These are phyloP conservation scores for Phocides pigmalion DNA, from an alignment of 1,140 invertebrate species.

Conservation along the genomic window DNA sequence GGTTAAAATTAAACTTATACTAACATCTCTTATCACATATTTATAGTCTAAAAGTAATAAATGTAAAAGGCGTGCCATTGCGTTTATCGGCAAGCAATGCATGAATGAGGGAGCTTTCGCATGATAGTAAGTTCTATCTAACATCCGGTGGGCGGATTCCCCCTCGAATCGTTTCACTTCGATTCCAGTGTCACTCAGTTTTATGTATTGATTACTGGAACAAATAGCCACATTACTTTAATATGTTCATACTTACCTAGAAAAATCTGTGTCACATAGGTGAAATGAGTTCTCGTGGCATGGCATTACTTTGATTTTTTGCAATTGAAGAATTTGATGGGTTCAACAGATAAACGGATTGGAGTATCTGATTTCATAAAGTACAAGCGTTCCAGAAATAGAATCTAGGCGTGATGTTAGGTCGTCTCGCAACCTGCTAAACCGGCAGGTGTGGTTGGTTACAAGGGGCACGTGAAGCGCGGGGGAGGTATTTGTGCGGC, in stretches of 20 bases:
- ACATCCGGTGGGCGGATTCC: slow-evolving; percentile 60
- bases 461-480: slow-evolving; percentile 56
- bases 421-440: slow-evolving; percentile 67
- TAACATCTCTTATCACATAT: neutral
- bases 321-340: neutral
- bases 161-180: slow-evolving; percentile 52
- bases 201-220: slow-evolving; percentile 41
- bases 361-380: slow-evolving; percentile 31
- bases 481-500: slow-evolving; percentile 51
- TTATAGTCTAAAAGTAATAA: neutral
- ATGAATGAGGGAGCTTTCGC: slow-evolving; percentile 55
- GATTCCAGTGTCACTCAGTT: slow-evolving; percentile 43
- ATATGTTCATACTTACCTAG: too few relatives aligned
- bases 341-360: slow-evolving; percentile 17
- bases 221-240: slow-evolving; percentile 17
- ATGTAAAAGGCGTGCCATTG: neutral
- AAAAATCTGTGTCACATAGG: neutral
- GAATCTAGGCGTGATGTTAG: slow-evolving; percentile 69
- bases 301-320: too few relatives aligned
- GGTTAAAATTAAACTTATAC: too few relatives aligned
- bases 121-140: slow-evolving; percentile 54
- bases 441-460: slow-evolving; percentile 72
- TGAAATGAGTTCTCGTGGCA: too few relatives aligned
- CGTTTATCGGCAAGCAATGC: slow-evolving; percentile 26
- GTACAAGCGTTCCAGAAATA: slow-evolving; percentile 54